Conservation (phyloP, 2,797 vertebrate genomes). For the Decapterus maruadsi region DNA sequence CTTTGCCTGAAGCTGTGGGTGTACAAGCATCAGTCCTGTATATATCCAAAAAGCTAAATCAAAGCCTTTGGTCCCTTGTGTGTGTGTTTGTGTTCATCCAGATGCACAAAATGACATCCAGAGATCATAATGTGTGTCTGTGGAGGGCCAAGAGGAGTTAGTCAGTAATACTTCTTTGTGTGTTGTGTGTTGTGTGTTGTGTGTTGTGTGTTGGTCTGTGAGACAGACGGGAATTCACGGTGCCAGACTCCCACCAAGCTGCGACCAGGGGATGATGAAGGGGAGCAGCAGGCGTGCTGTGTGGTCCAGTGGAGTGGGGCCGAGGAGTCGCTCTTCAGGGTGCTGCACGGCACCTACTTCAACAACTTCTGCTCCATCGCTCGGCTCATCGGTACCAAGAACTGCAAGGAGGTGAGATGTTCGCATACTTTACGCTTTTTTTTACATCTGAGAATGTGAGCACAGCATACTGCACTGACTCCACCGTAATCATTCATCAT, state of each 20-base stretch:
- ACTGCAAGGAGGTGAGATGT: slow-evolving; percentile 92
- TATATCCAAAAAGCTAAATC: slow-evolving; percentile 64
- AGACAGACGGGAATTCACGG: slow-evolving; percentile 94
- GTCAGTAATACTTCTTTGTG: slow-evolving; percentile 10
- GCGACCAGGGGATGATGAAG: slow-evolving; percentile 85
- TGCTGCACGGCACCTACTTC: slow-evolving; percentile 97
- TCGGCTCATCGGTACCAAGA: slow-evolving; percentile 95
- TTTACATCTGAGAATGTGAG: not conserved
- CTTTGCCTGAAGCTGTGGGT: slow-evolving; percentile 60
- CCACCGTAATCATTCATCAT: not conserved
- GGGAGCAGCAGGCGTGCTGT: slow-evolving; percentile 79
- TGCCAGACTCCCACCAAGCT: slow-evolving; percentile 96
- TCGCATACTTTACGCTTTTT: not conserved
- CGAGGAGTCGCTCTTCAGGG: slow-evolving; percentile 96
- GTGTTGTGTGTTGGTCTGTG: slow-evolving; percentile 32
- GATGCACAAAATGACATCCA: slow-evolving; percentile 15
- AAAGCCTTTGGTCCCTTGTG: slow-evolving; percentile 30
- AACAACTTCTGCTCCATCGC: slow-evolving; percentile 99
- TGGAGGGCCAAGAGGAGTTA: not conserved
- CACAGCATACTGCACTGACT: not conserved
- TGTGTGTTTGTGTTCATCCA: not conserved
- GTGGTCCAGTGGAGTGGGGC: slow-evolving; percentile 93
- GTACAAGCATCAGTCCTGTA: slow-evolving; percentile 59
- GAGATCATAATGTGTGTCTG: slow-evolving; percentile 20
- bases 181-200: slow-evolving; percentile 31